These are phyloP conservation scores for Ceyx margarethae DNA, from an alignment of 2,113 vertebrate species.

Conservation along the genomic window DNA sequence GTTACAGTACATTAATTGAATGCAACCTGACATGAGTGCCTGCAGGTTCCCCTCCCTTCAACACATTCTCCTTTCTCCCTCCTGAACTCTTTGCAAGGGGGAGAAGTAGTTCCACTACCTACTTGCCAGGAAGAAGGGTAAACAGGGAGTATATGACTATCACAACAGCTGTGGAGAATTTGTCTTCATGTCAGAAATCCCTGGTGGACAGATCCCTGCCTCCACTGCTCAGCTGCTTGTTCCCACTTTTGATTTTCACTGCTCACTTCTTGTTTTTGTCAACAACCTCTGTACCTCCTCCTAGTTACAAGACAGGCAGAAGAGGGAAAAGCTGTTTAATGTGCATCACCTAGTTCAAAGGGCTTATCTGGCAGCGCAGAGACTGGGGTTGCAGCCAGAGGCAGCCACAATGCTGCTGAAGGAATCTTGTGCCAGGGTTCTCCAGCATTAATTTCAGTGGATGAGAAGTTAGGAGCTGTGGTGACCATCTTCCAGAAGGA, in stretches of 20 bases:
- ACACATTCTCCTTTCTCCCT: not conserved
- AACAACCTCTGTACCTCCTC: not conserved
- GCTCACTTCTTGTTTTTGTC: not conserved
- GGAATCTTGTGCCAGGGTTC: not conserved
- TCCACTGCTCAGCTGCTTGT: not conserved
- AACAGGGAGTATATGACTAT: not conserved
- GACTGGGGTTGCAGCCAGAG: not conserved
- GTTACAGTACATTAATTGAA: not conserved
- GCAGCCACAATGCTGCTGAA: accelerated
- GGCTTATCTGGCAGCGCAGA: not conserved
- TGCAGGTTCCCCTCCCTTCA: not conserved
- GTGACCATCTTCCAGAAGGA: not conserved
- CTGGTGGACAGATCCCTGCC: not conserved
- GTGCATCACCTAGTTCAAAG: not conserved
- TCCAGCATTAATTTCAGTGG: not conserved
- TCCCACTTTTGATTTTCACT: not conserved
- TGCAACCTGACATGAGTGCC: not conserved
- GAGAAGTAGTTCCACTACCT: not conserved
- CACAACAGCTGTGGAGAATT: not conserved
- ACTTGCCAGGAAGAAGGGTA: not conserved
- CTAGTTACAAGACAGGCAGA: not conserved
- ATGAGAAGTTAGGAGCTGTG: not conserved
- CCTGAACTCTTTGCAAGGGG: not conserved
- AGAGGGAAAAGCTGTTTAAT: not conserved
- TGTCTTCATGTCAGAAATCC: not conserved